Evolutionary conservation across 2,797 vertebrate species (phyloP).

Genomic region (Hypotaenidia okinawae): DNA sequence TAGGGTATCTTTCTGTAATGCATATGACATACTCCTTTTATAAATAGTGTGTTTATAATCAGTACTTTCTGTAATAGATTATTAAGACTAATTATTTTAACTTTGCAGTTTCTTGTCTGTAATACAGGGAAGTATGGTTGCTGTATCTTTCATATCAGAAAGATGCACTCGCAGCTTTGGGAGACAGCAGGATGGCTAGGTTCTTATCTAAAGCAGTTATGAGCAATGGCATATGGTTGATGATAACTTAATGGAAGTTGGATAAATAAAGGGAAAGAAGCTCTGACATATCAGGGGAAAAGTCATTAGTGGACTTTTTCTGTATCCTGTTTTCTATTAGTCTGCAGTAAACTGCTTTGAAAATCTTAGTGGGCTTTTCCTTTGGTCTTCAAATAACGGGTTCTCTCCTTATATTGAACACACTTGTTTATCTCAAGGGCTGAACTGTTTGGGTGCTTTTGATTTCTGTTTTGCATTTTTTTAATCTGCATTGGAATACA

Average conservation of each 20-base stretch:
- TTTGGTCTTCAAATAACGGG: slow-evolving; percentile 54
- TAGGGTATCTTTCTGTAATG: background rate
- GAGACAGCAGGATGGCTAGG: slow-evolving; percentile 38
- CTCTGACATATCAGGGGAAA: slow-evolving; percentile 41
- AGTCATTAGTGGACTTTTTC: slow-evolving; percentile 64
- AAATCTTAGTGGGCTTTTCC: slow-evolving; percentile 59
- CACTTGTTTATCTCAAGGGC: slow-evolving; percentile 66
- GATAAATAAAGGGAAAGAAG: slow-evolving; percentile 70
- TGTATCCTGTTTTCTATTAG: slow-evolving; percentile 72
- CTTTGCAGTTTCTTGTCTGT: background rate
- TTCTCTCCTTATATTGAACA: slow-evolving; percentile 52
- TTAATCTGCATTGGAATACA: slow-evolving; percentile 28
- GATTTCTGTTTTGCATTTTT: slow-evolving; percentile 50
- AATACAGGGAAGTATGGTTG: background rate
- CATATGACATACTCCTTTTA: background rate
- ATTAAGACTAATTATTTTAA: slow-evolving; percentile 21
- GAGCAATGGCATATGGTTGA: slow-evolving; percentile 63
- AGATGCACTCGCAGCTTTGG: slow-evolving; percentile 8
- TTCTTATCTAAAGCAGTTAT: slow-evolving; percentile 62
- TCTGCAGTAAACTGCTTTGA: slow-evolving; percentile 54
- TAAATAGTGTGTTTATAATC: background rate
- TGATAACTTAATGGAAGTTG: slow-evolving; percentile 70
- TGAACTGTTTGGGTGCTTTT: slow-evolving; percentile 57
- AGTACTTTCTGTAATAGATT: background rate
- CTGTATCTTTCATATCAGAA: slow-evolving; percentile 31